phyloP scores from a whole-genome alignment of 1,140 invertebrate genomes.

The Zaprionus kolodkinae region DNA sequence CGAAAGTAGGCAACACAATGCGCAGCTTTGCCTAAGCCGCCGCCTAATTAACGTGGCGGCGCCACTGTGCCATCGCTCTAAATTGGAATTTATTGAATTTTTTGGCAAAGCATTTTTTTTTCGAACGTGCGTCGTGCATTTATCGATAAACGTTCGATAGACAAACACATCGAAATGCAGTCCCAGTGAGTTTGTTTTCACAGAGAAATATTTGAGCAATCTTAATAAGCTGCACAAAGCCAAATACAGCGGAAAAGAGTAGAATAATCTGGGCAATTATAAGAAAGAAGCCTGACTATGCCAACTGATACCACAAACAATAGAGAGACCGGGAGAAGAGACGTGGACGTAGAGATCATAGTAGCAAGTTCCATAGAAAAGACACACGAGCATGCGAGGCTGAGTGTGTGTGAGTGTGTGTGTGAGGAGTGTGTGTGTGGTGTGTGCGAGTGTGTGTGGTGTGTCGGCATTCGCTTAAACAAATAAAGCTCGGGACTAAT shows the following conservation, averaged over 20 bases:
- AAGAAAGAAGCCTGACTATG: constrained; percentile 24
- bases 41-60: constrained; percentile 24
- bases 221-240: constrained; percentile 71
- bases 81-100: constrained; percentile 3
- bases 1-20: constrained; percentile 31
- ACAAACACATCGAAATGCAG: constrained; percentile 16
- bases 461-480: constrained; percentile 75
- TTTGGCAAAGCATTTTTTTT: background rate
- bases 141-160: constrained; percentile 32
- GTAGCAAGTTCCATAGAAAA: constrained; percentile 63
- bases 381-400: constrained; percentile 8
- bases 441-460: constrained; percentile 37
- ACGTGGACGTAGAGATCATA: constrained; percentile 20
- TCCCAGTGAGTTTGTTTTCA: background rate
- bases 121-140: constrained; percentile 8
- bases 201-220: constrained; percentile 55
- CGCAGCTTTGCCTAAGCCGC: background rate
- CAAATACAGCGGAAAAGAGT: constrained; percentile 64
- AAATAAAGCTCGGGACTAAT: constrained; percentile 79
- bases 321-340: background rate
- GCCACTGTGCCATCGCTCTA: constrained; percentile 21
- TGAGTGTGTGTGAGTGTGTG: constrained; percentile 19
- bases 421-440: constrained; percentile 22
- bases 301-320: constrained; percentile 65
- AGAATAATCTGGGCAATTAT: constrained; percentile 76